A percentile compares a stretch with the other conserved stretches of the same genome.
These are phyloP conservation scores for Formicarius rufipectus DNA, from an alignment of 2,113 vertebrate species.

Conservation along the genomic window DNA sequence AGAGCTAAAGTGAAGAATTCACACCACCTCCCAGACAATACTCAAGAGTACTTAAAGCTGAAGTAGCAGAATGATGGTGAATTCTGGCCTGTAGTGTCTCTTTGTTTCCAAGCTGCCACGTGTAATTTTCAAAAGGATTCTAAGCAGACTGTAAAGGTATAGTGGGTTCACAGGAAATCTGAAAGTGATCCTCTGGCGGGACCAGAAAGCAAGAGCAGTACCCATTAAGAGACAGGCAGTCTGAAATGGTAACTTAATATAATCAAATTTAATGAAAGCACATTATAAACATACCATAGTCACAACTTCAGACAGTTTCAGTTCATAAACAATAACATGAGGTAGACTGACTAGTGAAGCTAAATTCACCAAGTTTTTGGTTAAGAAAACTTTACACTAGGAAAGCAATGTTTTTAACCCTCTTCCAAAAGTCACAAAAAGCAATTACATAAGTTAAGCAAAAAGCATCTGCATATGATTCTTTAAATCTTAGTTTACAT, in stretches of 20 bases:
- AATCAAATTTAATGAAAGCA: slow-evolving; percentile 79
- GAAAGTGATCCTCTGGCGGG: rapidly evolving
- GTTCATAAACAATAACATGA: slow-evolving; percentile 84
- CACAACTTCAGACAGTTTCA: slow-evolving; percentile 73
- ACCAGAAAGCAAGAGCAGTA: neutral
- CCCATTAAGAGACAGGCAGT: neutral
- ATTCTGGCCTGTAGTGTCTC: neutral
- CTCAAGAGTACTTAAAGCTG: neutral
- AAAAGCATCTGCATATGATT: slow-evolving; percentile 66
- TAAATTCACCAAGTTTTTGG: slow-evolving; percentile 81
- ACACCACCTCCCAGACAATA: rapidly evolving
- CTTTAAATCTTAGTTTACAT: slow-evolving; percentile 77
- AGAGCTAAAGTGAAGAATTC: neutral
- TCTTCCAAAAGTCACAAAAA: slow-evolving; percentile 84
- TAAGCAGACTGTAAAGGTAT: neutral
- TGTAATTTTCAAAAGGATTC: rapidly evolving
- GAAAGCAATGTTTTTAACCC: slow-evolving; percentile 70
- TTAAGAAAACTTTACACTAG: slow-evolving; percentile 79
- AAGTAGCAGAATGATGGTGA: rapidly evolving
- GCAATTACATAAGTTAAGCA: slow-evolving; percentile 88
- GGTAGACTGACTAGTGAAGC: slow-evolving; percentile 91
- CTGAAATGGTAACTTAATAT: slow-evolving; percentile 71
- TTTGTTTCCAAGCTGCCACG: rapidly evolving
- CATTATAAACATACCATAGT: slow-evolving; percentile 74
- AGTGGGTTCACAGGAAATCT: rapidly evolving